Conservation (phyloP, 2,113 vertebrate genomes). For the Sclerurus mexicanus region DNA sequence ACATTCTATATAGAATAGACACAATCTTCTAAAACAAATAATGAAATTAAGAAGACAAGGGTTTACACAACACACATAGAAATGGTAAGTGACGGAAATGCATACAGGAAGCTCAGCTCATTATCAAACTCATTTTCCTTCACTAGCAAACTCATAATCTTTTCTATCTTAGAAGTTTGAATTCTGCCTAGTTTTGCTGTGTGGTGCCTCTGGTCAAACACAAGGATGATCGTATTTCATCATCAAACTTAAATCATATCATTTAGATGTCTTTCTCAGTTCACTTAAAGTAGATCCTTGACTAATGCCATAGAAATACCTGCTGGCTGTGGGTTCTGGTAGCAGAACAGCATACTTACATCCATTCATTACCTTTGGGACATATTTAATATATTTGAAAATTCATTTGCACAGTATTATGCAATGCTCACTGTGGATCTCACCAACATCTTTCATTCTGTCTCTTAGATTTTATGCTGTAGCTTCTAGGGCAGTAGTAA, state of each 20-base stretch:
- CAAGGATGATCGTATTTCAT: neutral
- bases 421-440: neutral
- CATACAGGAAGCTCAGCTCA: neutral
- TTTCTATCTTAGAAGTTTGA: neutral
- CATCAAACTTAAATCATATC: neutral
- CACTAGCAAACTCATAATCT: neutral
- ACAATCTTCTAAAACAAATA: neutral
- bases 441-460: neutral
- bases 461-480: neutral
- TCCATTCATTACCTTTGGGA: neutral
- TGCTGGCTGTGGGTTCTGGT: neutral
- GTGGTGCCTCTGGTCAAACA: neutral
- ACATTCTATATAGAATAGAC: neutral
- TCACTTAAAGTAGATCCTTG: neutral
- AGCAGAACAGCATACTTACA: neutral
- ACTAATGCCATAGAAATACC: neutral
- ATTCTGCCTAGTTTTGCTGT: neutral
- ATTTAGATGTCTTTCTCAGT: neutral
- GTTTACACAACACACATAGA: neutral
- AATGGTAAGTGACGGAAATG: neutral
- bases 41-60: neutral
- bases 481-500: neutral
- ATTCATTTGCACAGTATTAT: neutral
- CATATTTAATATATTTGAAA: neutral
- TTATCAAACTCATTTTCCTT: neutral